Percentiles rank a stretch among this genome's conserved stretches.
Evolutionary conservation across 2,888 invertebrate species (phyloP).

Genomic region (Machimus rusticus): DNA sequence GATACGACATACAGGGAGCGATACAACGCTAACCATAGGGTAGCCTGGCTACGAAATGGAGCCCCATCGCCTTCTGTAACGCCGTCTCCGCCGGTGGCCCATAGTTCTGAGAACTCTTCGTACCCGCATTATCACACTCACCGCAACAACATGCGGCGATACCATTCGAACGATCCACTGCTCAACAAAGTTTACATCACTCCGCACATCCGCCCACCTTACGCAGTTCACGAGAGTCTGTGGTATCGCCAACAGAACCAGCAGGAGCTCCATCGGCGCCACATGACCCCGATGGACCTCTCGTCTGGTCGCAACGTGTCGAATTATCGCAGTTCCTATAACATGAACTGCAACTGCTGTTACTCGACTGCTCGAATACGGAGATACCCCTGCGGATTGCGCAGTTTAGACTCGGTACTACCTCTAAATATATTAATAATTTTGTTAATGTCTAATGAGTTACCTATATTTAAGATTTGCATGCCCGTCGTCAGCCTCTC

Average conservation of each 20-base stretch:
- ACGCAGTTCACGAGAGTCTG: conserved; percentile 76
- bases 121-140: conserved; percentile 40
- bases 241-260: conserved; percentile 78
- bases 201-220: conserved; percentile 67
- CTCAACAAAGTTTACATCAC: conserved; percentile 51
- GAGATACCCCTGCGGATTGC: conserved; percentile 51
- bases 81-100: conserved; percentile 58
- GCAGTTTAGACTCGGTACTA: conserved; percentile 58
- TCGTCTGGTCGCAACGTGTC: conserved; percentile 57
- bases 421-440: neutral
- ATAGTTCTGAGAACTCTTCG: conserved; percentile 46
- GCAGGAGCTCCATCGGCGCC: conserved; percentile 68
- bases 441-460: neutral
- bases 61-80: conserved; percentile 55
- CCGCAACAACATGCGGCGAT: conserved; percentile 34
- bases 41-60: conserved; percentile 11
- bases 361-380: conserved; percentile 56
- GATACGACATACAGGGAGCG: conserved; percentile 35
- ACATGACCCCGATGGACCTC: conserved; percentile 61
- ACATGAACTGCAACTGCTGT: conserved; percentile 57
- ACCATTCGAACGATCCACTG: conserved; percentile 49
- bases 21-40: neutral
- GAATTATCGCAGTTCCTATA: conserved; percentile 56
- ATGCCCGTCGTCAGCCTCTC: conserved; percentile 50
- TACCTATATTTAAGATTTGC: conserved; percentile 50